Evolutionary conservation across 1,140 invertebrate genomes (phyloP).

Genomic region (Drosophila nebulosa): DNA sequence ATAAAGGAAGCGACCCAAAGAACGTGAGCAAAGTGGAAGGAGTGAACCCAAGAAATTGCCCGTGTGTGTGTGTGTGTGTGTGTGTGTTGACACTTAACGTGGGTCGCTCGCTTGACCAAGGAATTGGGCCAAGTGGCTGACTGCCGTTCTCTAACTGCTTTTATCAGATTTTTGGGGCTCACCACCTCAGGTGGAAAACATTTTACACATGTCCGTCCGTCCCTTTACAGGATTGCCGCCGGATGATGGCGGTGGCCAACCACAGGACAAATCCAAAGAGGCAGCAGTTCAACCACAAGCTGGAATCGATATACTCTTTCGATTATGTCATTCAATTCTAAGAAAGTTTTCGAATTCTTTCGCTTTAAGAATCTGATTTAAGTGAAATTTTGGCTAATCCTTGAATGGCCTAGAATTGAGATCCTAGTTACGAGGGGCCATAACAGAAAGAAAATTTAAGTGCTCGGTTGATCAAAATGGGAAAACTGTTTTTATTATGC

Average conservation of each 20-base stretch:
- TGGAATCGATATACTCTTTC: not conserved
- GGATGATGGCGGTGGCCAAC: not conserved
- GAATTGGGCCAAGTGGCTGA: not conserved
- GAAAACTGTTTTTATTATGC: too few species aligned
- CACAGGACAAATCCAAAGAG: not conserved
- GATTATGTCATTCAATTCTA: too few species aligned
- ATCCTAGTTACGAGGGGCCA: too few species aligned
- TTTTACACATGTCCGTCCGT: not conserved
- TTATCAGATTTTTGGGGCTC: not conserved
- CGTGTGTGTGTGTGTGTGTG: slow-evolving; percentile 48
- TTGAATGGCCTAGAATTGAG: too few species aligned
- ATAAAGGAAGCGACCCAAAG: not conserved
- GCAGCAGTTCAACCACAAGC: too few species aligned
- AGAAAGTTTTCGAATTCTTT: too few species aligned
- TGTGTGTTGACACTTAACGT: slow-evolving; percentile 69
- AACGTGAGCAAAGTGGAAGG: not conserved
- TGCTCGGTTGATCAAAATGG: too few species aligned
- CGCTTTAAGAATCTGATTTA: too few species aligned
- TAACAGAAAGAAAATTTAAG: too few species aligned
- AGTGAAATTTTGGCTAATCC: too few species aligned
- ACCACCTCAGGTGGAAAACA: not conserved
- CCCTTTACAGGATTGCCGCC: not conserved
- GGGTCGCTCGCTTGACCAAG: slow-evolving; percentile 51
- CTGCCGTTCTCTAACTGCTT: not conserved
- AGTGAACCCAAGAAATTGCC: slow-evolving; percentile 67